Evolutionary conservation across 2,113 vertebrate species (phyloP), one percentile per base, ranked within the genome.

Genomic region (Pitta sordida): DNA sequence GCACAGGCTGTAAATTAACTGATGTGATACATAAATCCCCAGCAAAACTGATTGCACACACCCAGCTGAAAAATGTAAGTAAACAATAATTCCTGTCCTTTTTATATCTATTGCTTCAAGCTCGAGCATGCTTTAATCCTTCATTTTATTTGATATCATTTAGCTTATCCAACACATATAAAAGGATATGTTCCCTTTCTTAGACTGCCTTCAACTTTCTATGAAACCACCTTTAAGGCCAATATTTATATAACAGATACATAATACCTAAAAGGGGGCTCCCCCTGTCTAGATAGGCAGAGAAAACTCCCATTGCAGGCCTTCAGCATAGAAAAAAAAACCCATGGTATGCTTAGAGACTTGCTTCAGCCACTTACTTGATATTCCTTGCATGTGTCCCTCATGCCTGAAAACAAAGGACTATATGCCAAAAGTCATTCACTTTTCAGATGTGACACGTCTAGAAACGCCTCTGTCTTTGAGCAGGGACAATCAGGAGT

Each of bases 41-140:
- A 83, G 95, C 94, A 96, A 93, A 94, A 93, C 53, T 70, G 78
- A 88, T 87, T 93, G 96, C 92, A 97, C 96, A 97, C 97, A 92
- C 98, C 98, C 97, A 92, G 74, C 49, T 80, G 96, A 98, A 97
- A 98, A 97, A 97, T 97, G 97, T 96, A 96, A 97, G 97, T 97
- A 95, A 97, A 94, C 96, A 97, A 78, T 86, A 91, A 96, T 96
- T 97, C 90, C 92, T 94, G 71, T 96, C 94, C 90, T 97, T 96
- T 95, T 96, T 90, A 90, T 86, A 96, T 88, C 90, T 81, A 70
- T 74, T 43, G 39, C 89, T 82, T 96, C 97, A 95, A 96, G 97
- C 95, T 83, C 39, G 7, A 90, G 95, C 97, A 96, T 95, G 97
- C 88, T 96, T 94, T 96, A 90, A 96, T 97, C 97, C 97, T 90